A percentile compares a stretch with the other conserved stretches of the same genome.
phyloP scores from a whole-genome alignment of 2,113 vertebrate species.

The Gavia stellata region DNA sequence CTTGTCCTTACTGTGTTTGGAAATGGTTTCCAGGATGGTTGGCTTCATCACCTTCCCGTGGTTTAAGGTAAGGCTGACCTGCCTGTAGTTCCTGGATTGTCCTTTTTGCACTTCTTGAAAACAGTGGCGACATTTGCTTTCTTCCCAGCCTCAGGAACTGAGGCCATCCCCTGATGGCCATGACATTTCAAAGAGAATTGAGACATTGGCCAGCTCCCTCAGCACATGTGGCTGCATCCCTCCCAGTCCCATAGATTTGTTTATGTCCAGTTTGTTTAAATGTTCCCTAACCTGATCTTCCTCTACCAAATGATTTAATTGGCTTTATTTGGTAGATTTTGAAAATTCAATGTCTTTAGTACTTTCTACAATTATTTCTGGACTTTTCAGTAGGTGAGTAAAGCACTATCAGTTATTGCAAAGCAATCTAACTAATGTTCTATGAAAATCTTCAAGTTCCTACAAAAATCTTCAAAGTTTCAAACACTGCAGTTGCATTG shows the following conservation, averaged over 20 bases:
- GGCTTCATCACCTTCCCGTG: neutral
- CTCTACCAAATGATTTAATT: neutral
- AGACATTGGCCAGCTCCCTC: neutral
- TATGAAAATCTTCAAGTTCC: neutral
- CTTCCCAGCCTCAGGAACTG: neutral
- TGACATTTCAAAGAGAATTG: neutral
- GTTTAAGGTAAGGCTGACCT: neutral
- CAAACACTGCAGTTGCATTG: neutral
- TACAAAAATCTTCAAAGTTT: neutral
- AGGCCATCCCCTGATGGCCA: neutral
- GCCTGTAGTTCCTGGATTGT: neutral
- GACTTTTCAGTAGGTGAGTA: neutral
- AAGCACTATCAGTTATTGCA: neutral
- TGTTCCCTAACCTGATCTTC: neutral
- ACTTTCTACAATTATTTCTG: neutral
- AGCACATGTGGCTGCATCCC: neutral
- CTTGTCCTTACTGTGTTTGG: neutral
- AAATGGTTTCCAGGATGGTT: neutral
- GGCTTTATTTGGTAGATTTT: neutral
- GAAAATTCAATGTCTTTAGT: neutral
- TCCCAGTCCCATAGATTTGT: neutral
- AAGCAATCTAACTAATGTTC: neutral
- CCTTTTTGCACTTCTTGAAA: neutral
- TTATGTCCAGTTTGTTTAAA: neutral
- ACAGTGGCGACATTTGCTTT: neutral